These are phyloP conservation scores for Myoxocephalus aenaeus DNA, from an alignment of 2,797 vertebrate genomes.

Conservation along the genomic window DNA sequence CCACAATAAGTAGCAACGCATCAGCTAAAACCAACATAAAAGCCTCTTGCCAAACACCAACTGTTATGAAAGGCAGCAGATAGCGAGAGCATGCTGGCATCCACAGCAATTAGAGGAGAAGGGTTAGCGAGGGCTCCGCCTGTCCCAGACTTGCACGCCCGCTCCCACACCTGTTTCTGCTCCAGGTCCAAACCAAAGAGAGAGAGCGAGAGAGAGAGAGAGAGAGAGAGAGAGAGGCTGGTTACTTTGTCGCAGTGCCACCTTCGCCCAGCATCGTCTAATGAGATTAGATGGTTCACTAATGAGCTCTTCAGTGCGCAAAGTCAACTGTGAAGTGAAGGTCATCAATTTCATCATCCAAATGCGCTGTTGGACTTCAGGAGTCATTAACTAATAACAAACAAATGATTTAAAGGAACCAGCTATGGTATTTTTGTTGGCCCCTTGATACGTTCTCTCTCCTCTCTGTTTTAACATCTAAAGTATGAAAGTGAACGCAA, in stretches of 20 bases:
- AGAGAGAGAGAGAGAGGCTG: conserved; percentile 15
- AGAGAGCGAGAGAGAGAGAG: conserved; percentile 5
- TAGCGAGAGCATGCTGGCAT: conserved; percentile 69
- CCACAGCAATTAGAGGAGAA: conserved; percentile 76
- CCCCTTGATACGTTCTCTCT: conserved; percentile 41
- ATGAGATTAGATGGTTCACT: conserved; percentile 83
- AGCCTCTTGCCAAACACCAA: conserved; percentile 75
- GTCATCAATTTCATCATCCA: conserved; percentile 80
- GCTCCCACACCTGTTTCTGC: conserved; percentile 79
- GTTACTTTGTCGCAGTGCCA: conserved; percentile 75
- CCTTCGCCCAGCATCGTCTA: conserved; percentile 75
- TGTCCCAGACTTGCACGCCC: conserved; percentile 66
- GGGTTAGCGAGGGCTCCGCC: conserved; percentile 69
- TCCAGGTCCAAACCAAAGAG: conserved; percentile 57
- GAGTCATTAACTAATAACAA: conserved; percentile 84
- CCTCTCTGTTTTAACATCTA: conserved; percentile 55
- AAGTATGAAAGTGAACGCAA: conserved; percentile 53
- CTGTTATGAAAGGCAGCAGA: conserved; percentile 75
- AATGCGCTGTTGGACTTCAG: conserved; percentile 80
- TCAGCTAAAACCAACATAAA: conserved; percentile 73
- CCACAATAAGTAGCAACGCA: conserved; percentile 68
- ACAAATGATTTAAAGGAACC: conserved; percentile 77
- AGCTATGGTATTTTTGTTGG: conserved; percentile 50
- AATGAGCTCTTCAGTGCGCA: conserved; percentile 80
- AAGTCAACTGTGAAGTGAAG: conserved; percentile 83